Evolutionary conservation across 2,113 vertebrate species (phyloP).

Genomic region (Macquaria australasica): DNA sequence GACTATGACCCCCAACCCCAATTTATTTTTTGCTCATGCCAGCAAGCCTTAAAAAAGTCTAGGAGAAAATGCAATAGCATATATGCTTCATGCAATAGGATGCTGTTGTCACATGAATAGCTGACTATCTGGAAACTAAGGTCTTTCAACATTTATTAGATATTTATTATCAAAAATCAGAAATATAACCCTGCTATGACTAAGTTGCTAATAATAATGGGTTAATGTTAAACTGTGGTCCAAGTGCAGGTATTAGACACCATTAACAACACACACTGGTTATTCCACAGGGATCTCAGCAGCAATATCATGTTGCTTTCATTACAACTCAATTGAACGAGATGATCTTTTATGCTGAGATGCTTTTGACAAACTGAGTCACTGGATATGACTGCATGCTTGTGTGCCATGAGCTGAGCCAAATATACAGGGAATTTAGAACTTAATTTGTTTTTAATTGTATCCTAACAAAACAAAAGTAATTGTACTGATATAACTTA

Average conservation of each 20-base stretch:
- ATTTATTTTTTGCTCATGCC: not conserved
- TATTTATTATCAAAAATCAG: not conserved
- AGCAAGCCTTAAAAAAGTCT: not conserved
- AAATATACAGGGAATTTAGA: not conserved
- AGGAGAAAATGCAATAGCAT: not conserved
- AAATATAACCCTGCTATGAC: not conserved
- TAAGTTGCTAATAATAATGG: not conserved
- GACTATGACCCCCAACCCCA: not conserved
- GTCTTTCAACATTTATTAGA: not conserved
- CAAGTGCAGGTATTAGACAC: not conserved
- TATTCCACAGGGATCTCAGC: not conserved
- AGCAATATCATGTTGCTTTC: not conserved
- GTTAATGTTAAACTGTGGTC: not conserved
- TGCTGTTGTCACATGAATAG: not conserved
- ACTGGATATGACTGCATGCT: not conserved
- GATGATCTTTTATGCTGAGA: not conserved
- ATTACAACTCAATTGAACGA: not conserved
- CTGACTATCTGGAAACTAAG: not conserved
- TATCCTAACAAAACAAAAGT: not conserved
- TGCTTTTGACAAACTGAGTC: slow-evolving; percentile 9
- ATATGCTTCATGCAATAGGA: not conserved
- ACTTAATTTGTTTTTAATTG: slow-evolving; percentile 4
- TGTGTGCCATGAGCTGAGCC: not conserved
- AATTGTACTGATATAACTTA: not conserved
- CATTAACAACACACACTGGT: not conserved